Conservation (phyloP, 2,797 vertebrate genomes). For the Florisuga fusca region DNA sequence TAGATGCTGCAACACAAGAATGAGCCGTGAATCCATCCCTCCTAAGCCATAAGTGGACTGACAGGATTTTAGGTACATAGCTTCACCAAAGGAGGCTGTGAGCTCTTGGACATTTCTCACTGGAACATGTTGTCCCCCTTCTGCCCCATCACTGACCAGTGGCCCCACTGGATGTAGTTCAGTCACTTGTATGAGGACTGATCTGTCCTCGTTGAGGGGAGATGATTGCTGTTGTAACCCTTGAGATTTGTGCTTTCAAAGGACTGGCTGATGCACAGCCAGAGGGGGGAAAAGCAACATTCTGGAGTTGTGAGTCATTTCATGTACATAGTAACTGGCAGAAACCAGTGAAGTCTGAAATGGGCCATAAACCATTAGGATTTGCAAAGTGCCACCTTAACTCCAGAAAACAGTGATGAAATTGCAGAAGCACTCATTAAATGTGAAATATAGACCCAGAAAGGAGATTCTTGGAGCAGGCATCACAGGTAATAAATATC, state of each 20-base stretch:
- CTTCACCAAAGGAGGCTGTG: neutral
- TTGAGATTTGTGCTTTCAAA: neutral
- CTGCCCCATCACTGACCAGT: neutral
- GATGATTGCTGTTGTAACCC: neutral
- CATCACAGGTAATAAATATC: constrained; percentile 42
- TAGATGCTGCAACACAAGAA: neutral
- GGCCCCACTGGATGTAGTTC: neutral
- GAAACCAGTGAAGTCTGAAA: constrained; percentile 23
- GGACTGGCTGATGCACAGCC: neutral
- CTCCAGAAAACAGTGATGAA: constrained; percentile 51
- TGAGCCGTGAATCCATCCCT: neutral
- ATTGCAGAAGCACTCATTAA: constrained; percentile 55
- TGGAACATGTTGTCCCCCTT: fast-evolving
- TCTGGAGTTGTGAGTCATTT: neutral
- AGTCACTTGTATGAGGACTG: fast-evolving
- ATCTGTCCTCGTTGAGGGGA: neutral
- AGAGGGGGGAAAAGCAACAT: neutral
- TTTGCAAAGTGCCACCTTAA: constrained; percentile 21
- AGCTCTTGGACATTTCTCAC: neutral
- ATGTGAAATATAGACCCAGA: constrained; percentile 31
- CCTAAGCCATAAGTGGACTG: neutral
- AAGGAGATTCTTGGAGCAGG: constrained; percentile 6
- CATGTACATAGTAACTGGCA: neutral
- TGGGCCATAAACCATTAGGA: neutral
- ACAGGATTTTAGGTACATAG: fast-evolving